Evolutionary conservation across 2,797 vertebrate genomes (phyloP).

Genomic region (Cyprinodon diabolis): DNA sequence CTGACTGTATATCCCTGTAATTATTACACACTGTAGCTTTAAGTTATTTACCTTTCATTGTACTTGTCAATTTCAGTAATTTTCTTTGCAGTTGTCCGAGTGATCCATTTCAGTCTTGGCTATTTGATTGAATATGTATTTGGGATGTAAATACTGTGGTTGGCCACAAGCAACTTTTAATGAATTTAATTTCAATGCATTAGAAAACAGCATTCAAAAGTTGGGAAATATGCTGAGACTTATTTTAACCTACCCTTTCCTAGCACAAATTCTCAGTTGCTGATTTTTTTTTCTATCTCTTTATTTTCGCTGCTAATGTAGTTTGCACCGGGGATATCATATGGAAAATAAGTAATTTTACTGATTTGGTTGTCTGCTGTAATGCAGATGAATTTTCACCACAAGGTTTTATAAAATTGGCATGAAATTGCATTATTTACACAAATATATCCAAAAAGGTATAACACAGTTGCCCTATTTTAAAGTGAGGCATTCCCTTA

Average conservation of each 20-base stretch:
- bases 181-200: conserved; percentile 34
- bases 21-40: too few relatives aligned
- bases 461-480: neutral
- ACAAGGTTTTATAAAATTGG: neutral
- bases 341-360: neutral
- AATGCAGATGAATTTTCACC: neutral
- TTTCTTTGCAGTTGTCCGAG: conserved; percentile 15
- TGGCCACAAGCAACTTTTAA: conserved; percentile 22
- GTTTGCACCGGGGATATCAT: neutral
- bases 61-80: conserved; percentile 2
- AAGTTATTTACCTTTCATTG: conserved; percentile 21
- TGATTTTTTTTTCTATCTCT: neutral
- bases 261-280: neutral
- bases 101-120: conserved; percentile 23
- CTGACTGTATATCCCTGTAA: too few relatives aligned
- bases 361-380: conserved; percentile 9
- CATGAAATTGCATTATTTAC: neutral
- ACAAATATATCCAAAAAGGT: neutral
- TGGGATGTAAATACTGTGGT: conserved; percentile 23
- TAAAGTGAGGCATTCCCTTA: too few relatives aligned
- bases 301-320: neutral
- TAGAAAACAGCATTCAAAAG: conserved; percentile 29
- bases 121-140: conserved; percentile 27
- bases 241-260: too few relatives aligned
- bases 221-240: conserved; percentile 1